phyloP scores from a whole-genome alignment of 35 echinoderm and acorn worm species.

The Patiria miniata region DNA sequence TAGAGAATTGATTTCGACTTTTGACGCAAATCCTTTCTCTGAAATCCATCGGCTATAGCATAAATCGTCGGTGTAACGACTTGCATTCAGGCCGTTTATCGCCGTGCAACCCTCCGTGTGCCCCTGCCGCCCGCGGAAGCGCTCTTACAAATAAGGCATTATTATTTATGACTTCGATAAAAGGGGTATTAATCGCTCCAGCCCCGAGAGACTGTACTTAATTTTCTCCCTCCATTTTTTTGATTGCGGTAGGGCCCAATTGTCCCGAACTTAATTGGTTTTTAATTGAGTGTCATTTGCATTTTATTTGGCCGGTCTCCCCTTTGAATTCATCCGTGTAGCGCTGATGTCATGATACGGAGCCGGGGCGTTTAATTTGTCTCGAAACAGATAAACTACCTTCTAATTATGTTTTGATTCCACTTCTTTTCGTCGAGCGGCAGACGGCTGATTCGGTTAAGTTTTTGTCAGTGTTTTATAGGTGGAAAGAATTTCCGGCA shows the following conservation, averaged over 20 bases:
- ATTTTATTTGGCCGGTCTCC: not conserved
- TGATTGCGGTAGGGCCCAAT: slow-evolving; percentile 25
- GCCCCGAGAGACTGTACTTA: not conserved
- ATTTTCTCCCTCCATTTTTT: slow-evolving; percentile 25
- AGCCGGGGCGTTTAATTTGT: not conserved
- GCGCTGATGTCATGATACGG: not conserved
- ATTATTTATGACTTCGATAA: slow-evolving; percentile 30
- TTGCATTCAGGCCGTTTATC: not conserved
- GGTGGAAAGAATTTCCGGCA: not conserved
- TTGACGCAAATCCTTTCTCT: not conserved
- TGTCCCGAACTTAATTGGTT: slow-evolving; percentile 14
- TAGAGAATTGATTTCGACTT: not conserved
- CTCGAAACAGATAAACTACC: not conserved
- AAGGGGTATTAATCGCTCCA: not conserved
- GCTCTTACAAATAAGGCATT: slow-evolving; percentile 20
- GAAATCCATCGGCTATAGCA: not conserved
- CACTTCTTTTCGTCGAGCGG: not conserved
- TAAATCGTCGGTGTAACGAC: not conserved
- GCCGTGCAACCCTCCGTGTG: not conserved
- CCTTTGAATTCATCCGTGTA: not conserved
- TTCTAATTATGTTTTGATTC: slow-evolving; percentile 5
- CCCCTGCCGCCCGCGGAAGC: not conserved
- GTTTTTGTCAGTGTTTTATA: not conserved
- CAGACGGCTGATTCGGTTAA: not conserved
- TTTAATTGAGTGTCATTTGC: slow-evolving; percentile 15